Conservation (phyloP, 2,797 vertebrate genomes). For the Manis pentadactyla region DNA sequence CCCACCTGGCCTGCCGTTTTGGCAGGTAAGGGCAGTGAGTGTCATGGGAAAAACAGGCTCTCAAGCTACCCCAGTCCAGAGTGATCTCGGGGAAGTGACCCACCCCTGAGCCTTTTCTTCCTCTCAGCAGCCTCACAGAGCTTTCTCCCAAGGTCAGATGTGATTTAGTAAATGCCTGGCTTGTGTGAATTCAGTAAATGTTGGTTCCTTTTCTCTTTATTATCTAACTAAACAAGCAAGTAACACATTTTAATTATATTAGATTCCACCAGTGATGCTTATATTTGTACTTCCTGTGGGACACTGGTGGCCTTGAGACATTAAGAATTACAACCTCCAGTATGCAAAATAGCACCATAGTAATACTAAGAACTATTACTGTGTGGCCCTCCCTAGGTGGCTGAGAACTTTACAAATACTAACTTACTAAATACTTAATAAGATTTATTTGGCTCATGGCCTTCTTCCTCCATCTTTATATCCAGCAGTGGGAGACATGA, state of each 20-base stretch:
- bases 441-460: too few relatives aligned
- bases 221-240: neutral
- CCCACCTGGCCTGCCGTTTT: neutral
- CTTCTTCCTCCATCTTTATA: too few relatives aligned
- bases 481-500: too few relatives aligned
- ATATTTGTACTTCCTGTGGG: neutral
- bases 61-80: neutral
- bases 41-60: neutral
- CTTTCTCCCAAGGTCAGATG: neutral
- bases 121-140: neutral
- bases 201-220: neutral
- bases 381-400: neutral
- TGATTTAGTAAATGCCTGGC: neutral
- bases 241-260: neutral
- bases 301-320: neutral
- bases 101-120: neutral
- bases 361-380: neutral
- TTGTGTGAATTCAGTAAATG: neutral
- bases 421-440: neutral
- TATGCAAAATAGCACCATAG: neutral
- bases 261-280: neutral
- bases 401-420: neutral
- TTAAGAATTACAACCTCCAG: neutral
- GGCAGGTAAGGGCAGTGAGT: neutral
- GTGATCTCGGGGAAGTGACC: neutral